Percentiles rank a stretch among this genome's conserved stretches.
Conservation (phyloP, 2,797 vertebrate genomes). For the Cheirogaleus major region DNA sequence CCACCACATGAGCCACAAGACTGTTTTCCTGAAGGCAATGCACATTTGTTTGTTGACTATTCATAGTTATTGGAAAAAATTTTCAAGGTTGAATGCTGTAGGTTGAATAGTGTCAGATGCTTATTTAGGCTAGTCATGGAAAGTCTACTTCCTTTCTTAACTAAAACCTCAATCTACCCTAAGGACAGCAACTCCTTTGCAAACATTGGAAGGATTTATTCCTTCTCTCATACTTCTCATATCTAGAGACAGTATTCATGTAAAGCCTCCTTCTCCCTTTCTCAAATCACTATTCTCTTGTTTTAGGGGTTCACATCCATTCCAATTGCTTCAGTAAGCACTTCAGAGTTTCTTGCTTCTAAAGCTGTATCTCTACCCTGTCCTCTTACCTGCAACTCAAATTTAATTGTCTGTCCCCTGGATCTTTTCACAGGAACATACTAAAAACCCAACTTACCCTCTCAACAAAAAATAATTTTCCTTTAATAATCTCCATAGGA, state of each 20-base stretch:
- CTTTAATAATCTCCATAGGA: neutral
- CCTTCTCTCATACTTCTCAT: neutral
- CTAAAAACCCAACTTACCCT: neutral
- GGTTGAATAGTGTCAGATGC: neutral
- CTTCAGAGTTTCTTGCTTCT: neutral
- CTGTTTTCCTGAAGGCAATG: neutral
- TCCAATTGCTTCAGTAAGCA: neutral
- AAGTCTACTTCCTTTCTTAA: slow-evolving; percentile 17
- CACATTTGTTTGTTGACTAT: neutral
- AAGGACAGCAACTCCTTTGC: neutral
- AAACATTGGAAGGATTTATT: slow-evolving; percentile 22
- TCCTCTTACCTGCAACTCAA: neutral
- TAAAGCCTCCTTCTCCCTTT: neutral
- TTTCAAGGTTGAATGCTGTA: neutral
- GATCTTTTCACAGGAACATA: neutral
- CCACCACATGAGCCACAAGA: neutral
- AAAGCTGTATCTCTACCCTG: neutral
- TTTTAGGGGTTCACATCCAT: neutral
- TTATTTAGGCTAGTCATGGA: neutral
- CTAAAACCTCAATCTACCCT: neutral
- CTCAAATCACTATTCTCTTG: neutral
- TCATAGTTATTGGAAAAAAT: neutral
- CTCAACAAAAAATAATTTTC: neutral
- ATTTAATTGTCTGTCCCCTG: neutral
- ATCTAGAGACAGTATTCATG: neutral